Conservation (phyloP, 2,113 vertebrate genomes). For the Zingel zingel region DNA sequence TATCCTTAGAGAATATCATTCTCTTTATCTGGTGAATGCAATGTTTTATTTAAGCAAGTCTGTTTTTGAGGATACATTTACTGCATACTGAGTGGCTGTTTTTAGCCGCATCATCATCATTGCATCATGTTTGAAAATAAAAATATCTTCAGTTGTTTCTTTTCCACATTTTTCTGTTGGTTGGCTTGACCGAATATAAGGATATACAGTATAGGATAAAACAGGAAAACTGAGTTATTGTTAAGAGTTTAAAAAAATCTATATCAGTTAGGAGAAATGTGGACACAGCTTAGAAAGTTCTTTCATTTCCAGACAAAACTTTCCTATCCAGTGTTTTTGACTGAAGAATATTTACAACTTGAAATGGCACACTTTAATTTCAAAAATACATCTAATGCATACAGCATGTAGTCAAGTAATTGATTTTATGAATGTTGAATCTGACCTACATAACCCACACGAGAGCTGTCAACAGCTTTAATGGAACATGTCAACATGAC, state of each 20-base stretch:
- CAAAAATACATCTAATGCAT: neutral
- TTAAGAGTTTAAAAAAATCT: neutral
- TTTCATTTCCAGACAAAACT: neutral
- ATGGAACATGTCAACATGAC: conserved; percentile 13
- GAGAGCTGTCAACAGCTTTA: conserved; percentile 13
- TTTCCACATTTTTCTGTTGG: neutral
- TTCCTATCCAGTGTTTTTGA: neutral
- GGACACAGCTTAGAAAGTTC: neutral
- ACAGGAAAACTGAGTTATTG: neutral
- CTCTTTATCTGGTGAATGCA: conserved; percentile 32
- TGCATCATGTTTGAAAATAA: neutral
- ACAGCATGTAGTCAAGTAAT: neutral
- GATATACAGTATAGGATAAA: neutral
- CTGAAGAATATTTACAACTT: neutral
- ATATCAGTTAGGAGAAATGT: neutral
- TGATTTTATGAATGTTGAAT: conserved; percentile 11
- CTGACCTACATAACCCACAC: neutral
- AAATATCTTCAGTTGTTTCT: neutral
- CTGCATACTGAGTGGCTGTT: neutral
- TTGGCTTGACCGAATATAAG: neutral
- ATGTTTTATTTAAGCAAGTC: neutral
- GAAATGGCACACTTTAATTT: neutral
- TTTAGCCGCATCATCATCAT: neutral
- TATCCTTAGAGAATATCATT: conserved; percentile 26
- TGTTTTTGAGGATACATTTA: conserved; percentile 1